Percentiles rank a stretch among this genome's conserved stretches.
phyloP scores from a whole-genome alignment of 1,140 invertebrate genomes.

The Aphelinus atriplicis region DNA sequence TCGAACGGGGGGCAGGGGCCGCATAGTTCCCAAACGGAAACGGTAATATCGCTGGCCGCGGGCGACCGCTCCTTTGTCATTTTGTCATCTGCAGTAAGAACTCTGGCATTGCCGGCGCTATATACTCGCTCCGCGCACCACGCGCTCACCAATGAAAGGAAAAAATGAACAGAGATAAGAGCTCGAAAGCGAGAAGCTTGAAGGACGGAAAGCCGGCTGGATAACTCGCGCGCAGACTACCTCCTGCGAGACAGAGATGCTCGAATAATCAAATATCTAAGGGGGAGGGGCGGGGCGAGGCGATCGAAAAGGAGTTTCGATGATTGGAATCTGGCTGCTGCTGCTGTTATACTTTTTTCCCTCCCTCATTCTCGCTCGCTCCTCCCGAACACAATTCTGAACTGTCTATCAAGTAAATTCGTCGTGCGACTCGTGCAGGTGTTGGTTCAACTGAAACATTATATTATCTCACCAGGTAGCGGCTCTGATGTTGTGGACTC shows the following conservation, averaged over 20 bases:
- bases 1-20: constrained; percentile 44
- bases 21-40: constrained; percentile 63
- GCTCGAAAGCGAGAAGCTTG: constrained; percentile 43
- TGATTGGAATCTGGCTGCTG: constrained; percentile 1
- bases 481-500: too few species aligned
- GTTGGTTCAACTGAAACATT: too few species aligned
- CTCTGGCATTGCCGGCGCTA: background rate
- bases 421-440: too few species aligned
- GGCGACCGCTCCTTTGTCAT: constrained; percentile 64
- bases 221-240: background rate
- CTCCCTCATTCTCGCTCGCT: too few species aligned
- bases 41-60: constrained; percentile 62
- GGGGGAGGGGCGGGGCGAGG: background rate
- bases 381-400: too few species aligned
- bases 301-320: background rate
- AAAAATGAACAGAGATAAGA: constrained; percentile 39
- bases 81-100: constrained; percentile 58
- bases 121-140: background rate
- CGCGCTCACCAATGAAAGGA: background rate
- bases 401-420: too few species aligned
- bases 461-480: too few species aligned
- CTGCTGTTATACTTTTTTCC: too few species aligned
- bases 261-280: constrained; percentile 26
- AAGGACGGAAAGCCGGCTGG: constrained; percentile 38
- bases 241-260: background rate